Base-by-base conservation (phyloP, 2,888 invertebrate species). In the Rhagonycha lutea region DNA sequence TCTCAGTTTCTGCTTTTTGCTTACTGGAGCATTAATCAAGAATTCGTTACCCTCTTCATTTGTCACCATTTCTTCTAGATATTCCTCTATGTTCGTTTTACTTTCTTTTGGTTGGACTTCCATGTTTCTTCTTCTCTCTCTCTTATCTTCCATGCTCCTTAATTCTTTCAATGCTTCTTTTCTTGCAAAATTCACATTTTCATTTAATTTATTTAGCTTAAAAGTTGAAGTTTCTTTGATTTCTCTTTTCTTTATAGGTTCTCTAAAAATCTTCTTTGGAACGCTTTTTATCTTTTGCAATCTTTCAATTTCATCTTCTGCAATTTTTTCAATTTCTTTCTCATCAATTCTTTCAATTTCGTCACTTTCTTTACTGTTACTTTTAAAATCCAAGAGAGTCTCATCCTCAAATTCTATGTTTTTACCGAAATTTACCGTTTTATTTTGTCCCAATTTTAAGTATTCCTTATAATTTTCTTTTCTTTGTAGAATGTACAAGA, bases 401-500 rank as follows among this genome's bases (percentile, higher is more conserved):
- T 47, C 47, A 5, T 47, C 47, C 0, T 47, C n/a, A n/a, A n/a
- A 47, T 47, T 47, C 47, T 47, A 4, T n/a, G 11, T 47, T n/a
- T n/a, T 47, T 47, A 47, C 12, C 47, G 2, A 63, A 23, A 26
- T 18, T 70, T 23, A 47, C 63, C 65, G 77, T 74, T 73, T 75
- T 63, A 28, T 73, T 69, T 62, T 75, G 67, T 18, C 69, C 61
- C 9, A 32, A 29, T 28, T 68, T 68, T n/a, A 68, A 14, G 14
- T 29, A 89, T 80, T 90, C 89, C 76, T 89, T 87, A 68, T 90
- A 89, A 82, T 91, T 91, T 70, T 90, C 87, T 84, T 91, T 92
- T 82, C 92, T 90, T 86, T 93, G 93, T 82, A 97, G 89, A 82
- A 96, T 93, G 79, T 94, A 95, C 78, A 97, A 90, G 69, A 94